Conservation (phyloP, 35 echinoderm and acorn worm genomes). For the Heliocidaris tuberculata region DNA sequence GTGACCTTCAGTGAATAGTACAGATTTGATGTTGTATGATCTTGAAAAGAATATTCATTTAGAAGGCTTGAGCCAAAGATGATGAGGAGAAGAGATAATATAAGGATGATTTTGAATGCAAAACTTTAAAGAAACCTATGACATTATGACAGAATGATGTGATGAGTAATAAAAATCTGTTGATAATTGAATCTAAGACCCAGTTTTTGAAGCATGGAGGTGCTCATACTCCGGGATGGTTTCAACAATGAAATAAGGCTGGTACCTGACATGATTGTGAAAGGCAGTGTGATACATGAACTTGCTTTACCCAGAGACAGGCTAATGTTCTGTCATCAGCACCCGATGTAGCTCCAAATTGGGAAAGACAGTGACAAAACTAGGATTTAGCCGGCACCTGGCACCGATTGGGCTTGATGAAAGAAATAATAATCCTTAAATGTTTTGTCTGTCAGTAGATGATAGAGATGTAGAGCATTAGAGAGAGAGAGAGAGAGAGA, state of each 20-base stretch:
- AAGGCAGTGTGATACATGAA: background rate
- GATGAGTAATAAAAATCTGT: background rate
- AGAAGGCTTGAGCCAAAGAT: background rate
- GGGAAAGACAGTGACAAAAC: conserved; percentile 23
- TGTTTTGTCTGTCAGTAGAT: conserved; percentile 42
- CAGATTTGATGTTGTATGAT: background rate
- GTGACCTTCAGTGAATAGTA: background rate
- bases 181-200: background rate
- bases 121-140: background rate
- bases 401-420: conserved; percentile 21
- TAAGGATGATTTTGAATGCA: background rate
- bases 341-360: background rate
- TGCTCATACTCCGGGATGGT: background rate
- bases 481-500: background rate
- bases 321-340: background rate
- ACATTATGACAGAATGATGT: background rate
- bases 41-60: background rate
- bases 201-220: background rate
- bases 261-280: background rate
- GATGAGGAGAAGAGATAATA: background rate
- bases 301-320: background rate
- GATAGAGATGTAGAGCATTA: conserved; percentile 13
- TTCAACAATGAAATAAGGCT: too few species aligned
- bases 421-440: conserved; percentile 37
- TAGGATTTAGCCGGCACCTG: conserved; percentile 25